These are phyloP conservation scores for Cantharis rufa DNA, from an alignment of 2,888 invertebrate species.

Conservation along the genomic window DNA sequence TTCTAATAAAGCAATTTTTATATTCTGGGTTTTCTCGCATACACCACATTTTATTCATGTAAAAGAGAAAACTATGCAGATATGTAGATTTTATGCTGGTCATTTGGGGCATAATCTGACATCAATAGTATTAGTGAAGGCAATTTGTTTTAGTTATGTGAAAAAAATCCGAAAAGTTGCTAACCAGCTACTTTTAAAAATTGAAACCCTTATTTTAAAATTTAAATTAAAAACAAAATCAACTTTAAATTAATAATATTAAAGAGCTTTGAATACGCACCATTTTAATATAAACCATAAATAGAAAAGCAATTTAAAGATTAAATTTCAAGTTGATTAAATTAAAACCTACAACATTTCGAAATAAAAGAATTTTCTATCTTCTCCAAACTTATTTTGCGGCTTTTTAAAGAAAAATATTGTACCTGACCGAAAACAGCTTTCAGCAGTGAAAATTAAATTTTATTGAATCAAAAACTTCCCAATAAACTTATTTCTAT, in stretches of 20 bases:
- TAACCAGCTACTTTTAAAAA: not conserved
- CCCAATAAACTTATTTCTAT: not conserved
- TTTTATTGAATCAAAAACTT: not conserved
- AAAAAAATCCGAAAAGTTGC: not conserved
- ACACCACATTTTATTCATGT: slow-evolving; percentile 18
- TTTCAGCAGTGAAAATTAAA: not conserved
- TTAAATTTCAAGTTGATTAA: no score
- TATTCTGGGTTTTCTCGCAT: slow-evolving; percentile 16
- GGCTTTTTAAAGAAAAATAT: not conserved
- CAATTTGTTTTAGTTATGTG: not conserved
- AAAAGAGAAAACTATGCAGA: slow-evolving; percentile 17
- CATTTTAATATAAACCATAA: not conserved
- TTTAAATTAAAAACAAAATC: not conserved
- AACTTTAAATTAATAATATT: not conserved
- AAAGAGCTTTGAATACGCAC: no score
- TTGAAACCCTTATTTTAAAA: not conserved
- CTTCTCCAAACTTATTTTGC: not conserved
- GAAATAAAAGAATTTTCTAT: no score
- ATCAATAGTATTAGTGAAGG: slow-evolving; percentile 14
- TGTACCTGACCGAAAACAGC: not conserved
- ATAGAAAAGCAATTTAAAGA: no score
- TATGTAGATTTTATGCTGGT: slow-evolving; percentile 14
- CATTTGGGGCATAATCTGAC: slow-evolving; percentile 11
- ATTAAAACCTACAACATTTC: no score
- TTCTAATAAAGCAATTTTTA: not conserved